Base-by-base conservation (phyloP, 2,888 invertebrate species). In the Limenitis camilla region DNA sequence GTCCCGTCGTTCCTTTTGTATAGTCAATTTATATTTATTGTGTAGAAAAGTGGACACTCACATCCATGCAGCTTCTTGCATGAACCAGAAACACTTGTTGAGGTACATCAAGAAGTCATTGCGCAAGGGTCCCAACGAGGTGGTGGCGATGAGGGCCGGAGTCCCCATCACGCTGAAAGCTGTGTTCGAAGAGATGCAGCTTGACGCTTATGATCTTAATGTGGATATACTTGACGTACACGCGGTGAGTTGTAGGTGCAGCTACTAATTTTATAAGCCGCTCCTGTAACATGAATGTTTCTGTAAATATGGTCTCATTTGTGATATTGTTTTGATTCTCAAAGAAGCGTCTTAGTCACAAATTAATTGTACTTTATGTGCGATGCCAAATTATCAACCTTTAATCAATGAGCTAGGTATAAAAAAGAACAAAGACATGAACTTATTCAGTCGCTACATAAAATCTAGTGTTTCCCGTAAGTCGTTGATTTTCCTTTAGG, bases 141-240 rank as follows among this genome's bases (percentile, higher is more conserved):
- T 87, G 70, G 88, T 79, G 67, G 87, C 79, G 9, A 77, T 77
- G 9, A 88, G 82, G 72, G 85, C 81, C 54, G 93, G 93, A 1
- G 90, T 92, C 49, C 90, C 92, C 38, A 96, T 99, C 95, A 97
- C 98, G 0, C 85, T 99, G 63, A 91, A 93, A 62, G 92, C 98
- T 73, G 98, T 99, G 31, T 99, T 99, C 84, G 92, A 97, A 81
- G 95, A 95, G 33, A 95, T 99, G 94, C 97, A 97, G 86, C 90
- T 99, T 64, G 97, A 97, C 56, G 96, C 98, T 0, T 99, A 99
- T 76, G 99, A 99, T 84, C 90, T 99, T 51, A 98, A 97, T 10
- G 99, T 99, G 4, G 99, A 99, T 78, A 98, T 98, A 96, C 86
- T 99, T 50, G 99, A 99, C 78, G 98, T 99, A 0, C 99, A 99